Conservation (phyloP, 2,888 invertebrate genomes). For the Amblyjoppa fuscipennis region DNA sequence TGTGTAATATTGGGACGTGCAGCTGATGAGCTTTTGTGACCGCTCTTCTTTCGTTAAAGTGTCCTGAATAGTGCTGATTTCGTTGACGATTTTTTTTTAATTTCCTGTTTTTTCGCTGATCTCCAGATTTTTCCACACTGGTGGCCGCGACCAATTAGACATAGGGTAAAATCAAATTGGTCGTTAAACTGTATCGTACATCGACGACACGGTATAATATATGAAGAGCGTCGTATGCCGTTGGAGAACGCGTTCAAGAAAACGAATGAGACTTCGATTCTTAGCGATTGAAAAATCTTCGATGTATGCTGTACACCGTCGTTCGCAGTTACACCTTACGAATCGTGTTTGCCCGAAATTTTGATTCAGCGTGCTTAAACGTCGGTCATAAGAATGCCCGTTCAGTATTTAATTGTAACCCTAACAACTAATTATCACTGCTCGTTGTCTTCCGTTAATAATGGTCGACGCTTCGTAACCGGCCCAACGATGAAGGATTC, state of each 20-base stretch:
- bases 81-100: no score
- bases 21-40: no score
- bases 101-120: no score
- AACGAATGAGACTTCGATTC: background rate
- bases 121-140: no score
- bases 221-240: background rate
- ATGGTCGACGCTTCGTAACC: conserved; percentile 2
- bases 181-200: background rate
- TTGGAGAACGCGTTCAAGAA: background rate
- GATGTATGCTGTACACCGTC: background rate
- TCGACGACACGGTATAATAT: background rate
- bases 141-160: no score
- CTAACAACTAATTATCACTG: conserved; percentile 54
- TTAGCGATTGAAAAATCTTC: background rate
- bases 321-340: conserved; percentile 3
- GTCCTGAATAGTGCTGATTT: no score
- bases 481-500: conserved; percentile 51
- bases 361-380: conserved; percentile 33
- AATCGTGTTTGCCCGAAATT: conserved; percentile 28
- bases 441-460: conserved; percentile 6
- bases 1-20: no score
- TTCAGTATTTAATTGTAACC: conserved; percentile 60
- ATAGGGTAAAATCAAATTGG: background rate
- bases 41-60: no score
- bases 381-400: conserved; percentile 39